These are phyloP conservation scores for Escarpia spicata DNA, from an alignment of 2,888 invertebrate species.

Conservation along the genomic window DNA sequence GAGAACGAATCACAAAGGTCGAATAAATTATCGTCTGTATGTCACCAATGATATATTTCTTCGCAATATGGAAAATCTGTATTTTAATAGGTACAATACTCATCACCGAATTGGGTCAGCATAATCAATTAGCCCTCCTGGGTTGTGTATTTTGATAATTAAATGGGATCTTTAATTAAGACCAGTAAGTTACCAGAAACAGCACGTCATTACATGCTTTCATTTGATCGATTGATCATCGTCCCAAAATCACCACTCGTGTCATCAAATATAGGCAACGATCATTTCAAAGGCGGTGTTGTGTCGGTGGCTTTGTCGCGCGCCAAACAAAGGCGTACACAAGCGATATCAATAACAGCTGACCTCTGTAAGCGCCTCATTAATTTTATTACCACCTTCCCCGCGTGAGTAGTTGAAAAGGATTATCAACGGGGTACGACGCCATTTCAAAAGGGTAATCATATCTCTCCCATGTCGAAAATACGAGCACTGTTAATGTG, in stretches of 20 bases:
- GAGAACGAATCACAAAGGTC: too few relatives aligned
- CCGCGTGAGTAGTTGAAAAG: background rate
- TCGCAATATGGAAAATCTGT: background rate
- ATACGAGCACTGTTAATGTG: background rate
- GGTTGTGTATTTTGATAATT: background rate
- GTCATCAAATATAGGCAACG: constrained; percentile 1
- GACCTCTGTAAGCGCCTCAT: background rate
- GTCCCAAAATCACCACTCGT: background rate
- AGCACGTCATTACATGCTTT: background rate
- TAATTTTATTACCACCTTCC: too few relatives aligned
- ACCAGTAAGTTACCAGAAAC: background rate
- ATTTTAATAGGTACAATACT: background rate
- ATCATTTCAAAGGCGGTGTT: background rate
- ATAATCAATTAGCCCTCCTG: background rate
- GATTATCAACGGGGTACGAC: background rate
- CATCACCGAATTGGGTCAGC: background rate
- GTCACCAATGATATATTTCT: too few relatives aligned
- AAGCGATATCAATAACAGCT: too few relatives aligned
- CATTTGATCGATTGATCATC: background rate
- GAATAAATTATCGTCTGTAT: too few relatives aligned
- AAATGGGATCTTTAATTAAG: background rate
- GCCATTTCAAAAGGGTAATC: background rate
- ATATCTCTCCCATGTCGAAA: background rate
- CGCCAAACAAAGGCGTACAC: too few relatives aligned
- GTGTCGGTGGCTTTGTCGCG: background rate